Percentiles rank a stretch among this genome's conserved stretches.
Evolutionary conservation across 2,113 vertebrate species (phyloP).

Genomic region (Erythrolamprus reginae): DNA sequence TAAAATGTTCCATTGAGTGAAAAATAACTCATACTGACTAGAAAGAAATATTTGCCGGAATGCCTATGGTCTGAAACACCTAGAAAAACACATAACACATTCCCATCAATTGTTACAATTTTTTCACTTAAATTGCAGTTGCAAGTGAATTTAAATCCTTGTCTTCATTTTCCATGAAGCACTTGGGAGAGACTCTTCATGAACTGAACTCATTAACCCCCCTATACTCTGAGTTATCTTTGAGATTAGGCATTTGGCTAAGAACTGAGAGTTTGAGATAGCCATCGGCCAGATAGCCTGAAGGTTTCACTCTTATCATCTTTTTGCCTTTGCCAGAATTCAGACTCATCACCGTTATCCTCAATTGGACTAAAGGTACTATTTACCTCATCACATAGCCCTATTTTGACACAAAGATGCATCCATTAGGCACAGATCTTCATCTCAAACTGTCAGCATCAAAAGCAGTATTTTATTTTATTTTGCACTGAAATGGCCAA

Average conservation of each 20-base stretch:
- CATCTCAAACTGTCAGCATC: constrained; percentile 3
- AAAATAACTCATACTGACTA: not conserved
- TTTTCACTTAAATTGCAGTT: not conserved
- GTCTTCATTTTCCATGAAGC: not conserved
- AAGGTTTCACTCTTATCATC: not conserved
- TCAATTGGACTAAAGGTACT: not conserved
- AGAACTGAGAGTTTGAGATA: not conserved
- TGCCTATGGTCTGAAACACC: not conserved
- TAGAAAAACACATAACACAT: not conserved
- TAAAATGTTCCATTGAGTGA: not conserved
- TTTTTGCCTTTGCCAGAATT: not conserved
- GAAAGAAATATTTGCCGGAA: not conserved
- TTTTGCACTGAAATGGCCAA: not conserved
- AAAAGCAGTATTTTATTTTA: not conserved
- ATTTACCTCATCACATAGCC: constrained; percentile 14
- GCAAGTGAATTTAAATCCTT: not conserved
- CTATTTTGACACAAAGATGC: not conserved
- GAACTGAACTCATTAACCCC: not conserved
- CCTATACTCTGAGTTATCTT: not conserved
- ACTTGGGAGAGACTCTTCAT: not conserved
- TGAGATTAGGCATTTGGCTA: not conserved
- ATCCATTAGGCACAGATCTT: constrained; percentile 3
- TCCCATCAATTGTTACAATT: not conserved
- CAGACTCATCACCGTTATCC: not conserved
- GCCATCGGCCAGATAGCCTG: not conserved